Base-by-base conservation (phyloP, 2,797 vertebrate genomes). In the Heterohyrax brucei region DNA sequence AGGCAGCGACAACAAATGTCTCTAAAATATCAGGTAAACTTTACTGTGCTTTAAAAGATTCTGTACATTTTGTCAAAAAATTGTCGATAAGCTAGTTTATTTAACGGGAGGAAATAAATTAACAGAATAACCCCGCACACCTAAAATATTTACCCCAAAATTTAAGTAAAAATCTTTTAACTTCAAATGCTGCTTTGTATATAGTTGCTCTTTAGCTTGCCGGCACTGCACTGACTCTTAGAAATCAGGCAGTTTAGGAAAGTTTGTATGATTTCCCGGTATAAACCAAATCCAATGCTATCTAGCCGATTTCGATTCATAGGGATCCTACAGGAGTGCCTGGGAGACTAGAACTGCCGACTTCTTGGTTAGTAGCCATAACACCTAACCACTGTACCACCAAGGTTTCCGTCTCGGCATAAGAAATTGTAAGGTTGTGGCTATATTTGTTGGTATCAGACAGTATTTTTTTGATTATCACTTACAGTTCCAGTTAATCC, bases 31-130 rank as follows among this genome's bases (percentile, higher is more conserved):
- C n/a, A 33, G n/a, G 33, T 33, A 33, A 33, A 33, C n/a, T 90
- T 64, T 72, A 59, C 79, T 26, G 33, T 83, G 56, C n/a, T 95
- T 83, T 94, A 59, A 76, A 76, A 73, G 12, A 84, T 18, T 79
- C 48, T 88, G 59, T 48, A 59, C 14, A 66, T 93, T 93, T 87
- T 89, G 46, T 87, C 6, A 87, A 84, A 92, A 96, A 30, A 59
- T 24, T 70, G 44, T 90, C 72, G 81, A 83, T 53, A 89, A 81
- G 0, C 0, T 48, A 18, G 24, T 53, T 66, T 75, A n/a, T 56
- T 88, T 70, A 89, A 62, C 39, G 61, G 21, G 30, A 3, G 70
- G 59, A 84, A 93, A 87, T 21, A 50, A 96, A 92, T 14, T 8
- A 73, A 78, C 18, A 48, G 26, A 59, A 1, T 88, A 89, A 86